A percentile compares a stretch with the other conserved stretches of the same genome.
phyloP scores from a whole-genome alignment of 2,888 invertebrate genomes.

The Trachelus stipa region DNA sequence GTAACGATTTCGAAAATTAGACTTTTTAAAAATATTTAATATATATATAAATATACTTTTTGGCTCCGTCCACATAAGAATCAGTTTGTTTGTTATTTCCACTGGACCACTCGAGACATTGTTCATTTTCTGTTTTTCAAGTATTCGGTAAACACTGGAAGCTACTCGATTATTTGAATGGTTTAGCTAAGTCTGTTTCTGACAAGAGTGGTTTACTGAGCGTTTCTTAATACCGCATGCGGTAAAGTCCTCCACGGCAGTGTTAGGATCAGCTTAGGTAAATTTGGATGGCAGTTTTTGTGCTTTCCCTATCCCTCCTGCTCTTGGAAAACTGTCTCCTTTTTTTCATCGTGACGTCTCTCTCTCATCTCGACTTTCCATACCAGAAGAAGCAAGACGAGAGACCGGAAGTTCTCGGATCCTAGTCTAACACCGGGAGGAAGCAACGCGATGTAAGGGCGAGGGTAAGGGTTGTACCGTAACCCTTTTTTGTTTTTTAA shows the following conservation, averaged over 20 bases:
- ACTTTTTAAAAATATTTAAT: neutral
- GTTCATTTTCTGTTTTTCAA: neutral
- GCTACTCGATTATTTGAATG: neutral
- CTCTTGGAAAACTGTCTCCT: neutral
- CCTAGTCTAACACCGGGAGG: conserved; percentile 23
- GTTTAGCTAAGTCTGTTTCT: neutral
- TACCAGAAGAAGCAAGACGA: neutral
- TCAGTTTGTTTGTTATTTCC: neutral
- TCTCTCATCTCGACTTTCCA: neutral
- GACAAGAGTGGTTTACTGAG: neutral
- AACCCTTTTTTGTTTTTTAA: conserved; percentile 60
- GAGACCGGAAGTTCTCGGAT: conserved; percentile 47
- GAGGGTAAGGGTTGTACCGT: conserved; percentile 27
- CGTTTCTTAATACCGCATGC: neutral
- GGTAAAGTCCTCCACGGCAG: neutral
- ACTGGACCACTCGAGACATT: neutral
- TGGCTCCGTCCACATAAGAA: neutral
- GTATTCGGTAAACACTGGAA: neutral
- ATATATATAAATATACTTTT: neutral
- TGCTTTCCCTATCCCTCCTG: neutral
- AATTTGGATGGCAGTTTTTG: neutral
- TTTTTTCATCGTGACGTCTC: neutral
- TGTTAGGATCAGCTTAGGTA: neutral
- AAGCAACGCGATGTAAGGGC: conserved; percentile 17
- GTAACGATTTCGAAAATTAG: neutral